Conservation (phyloP, 2,888 invertebrate species). For the Melanophora roralis region DNA sequence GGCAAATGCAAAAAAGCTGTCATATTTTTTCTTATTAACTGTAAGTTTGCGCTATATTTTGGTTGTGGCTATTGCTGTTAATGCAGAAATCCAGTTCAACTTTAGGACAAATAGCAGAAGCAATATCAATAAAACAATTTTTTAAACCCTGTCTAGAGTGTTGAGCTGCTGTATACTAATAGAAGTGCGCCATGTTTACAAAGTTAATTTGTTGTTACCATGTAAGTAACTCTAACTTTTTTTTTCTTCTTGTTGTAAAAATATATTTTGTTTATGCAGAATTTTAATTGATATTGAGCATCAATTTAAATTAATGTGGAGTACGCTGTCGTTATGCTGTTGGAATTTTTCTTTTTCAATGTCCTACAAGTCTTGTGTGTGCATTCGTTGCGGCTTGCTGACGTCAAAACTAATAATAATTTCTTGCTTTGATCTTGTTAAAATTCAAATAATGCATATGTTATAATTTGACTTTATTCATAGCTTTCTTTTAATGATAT, state of each 20-base stretch:
- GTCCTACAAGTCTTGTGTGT: neutral
- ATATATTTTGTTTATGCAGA: slow-evolving; percentile 24
- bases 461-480: slow-evolving; percentile 36
- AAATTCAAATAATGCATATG: neutral
- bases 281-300: slow-evolving; percentile 24
- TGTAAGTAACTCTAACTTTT: neutral
- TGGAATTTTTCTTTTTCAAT: neutral
- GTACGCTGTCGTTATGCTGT: slow-evolving; percentile 18
- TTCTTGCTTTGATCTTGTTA: slow-evolving; percentile 11
- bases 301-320: neutral
- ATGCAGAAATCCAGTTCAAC: too few relatives aligned
- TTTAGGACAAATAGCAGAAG: too few relatives aligned
- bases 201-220: neutral
- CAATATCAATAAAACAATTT: too few relatives aligned
- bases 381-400: neutral
- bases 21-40: too few relatives aligned
- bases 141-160: too few relatives aligned
- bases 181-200: neutral
- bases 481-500: slow-evolving; percentile 16
- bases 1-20: too few relatives aligned
- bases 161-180: too few relatives aligned
- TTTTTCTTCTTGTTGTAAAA: slow-evolving; percentile 2
- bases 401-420: slow-evolving; percentile 29
- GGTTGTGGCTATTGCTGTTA: too few relatives aligned
- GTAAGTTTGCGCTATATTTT: too few relatives aligned